Evolutionary conservation across 1,140 invertebrate species (phyloP).

Genomic region (Drosophila kohkoa): DNA sequence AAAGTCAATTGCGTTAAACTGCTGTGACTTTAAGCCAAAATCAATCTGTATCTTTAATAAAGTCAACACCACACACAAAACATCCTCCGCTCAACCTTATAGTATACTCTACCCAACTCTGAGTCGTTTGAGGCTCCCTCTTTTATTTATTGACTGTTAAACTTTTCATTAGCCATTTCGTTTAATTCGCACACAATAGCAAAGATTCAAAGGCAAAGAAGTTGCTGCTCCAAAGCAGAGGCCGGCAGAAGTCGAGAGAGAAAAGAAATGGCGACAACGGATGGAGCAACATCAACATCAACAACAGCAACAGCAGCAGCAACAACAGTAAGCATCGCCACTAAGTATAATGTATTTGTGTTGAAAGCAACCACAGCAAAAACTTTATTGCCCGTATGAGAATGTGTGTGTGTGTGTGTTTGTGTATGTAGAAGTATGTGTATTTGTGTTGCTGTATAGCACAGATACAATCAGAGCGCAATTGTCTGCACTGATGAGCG

Average conservation of each 20-base stretch:
- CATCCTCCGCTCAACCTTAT: conserved; percentile 1
- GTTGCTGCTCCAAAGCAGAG: conserved; percentile 44
- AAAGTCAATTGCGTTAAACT: neutral
- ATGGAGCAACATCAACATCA: conserved; percentile 38
- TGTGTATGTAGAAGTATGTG: conserved; percentile 7
- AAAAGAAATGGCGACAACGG: conserved; percentile 56
- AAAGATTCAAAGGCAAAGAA: conserved; percentile 64
- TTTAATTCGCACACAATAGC: conserved; percentile 79
- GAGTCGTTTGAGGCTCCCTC: conserved; percentile 35
- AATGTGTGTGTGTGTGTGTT: conserved; percentile 38
- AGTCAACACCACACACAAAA: conserved; percentile 8
- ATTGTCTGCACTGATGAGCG: conserved; percentile 79
- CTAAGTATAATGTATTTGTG: conserved; percentile 80
- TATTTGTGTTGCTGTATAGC: conserved; percentile 19
- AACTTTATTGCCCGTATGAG: conserved; percentile 67
- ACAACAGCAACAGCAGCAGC: conserved; percentile 41
- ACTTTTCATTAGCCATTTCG: conserved; percentile 82
- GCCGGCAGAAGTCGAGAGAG: conserved; percentile 7
- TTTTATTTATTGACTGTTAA: conserved; percentile 82
- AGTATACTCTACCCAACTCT: conserved; percentile 17
- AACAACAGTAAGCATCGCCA: conserved; percentile 53
- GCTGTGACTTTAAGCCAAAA: neutral
- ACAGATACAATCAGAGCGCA: conserved; percentile 79
- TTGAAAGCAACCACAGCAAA: conserved; percentile 72
- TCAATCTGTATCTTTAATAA: conserved; percentile 2